phyloP scores from a whole-genome alignment of 2,888 invertebrate genomes.

The Tiliacea citrago region DNA sequence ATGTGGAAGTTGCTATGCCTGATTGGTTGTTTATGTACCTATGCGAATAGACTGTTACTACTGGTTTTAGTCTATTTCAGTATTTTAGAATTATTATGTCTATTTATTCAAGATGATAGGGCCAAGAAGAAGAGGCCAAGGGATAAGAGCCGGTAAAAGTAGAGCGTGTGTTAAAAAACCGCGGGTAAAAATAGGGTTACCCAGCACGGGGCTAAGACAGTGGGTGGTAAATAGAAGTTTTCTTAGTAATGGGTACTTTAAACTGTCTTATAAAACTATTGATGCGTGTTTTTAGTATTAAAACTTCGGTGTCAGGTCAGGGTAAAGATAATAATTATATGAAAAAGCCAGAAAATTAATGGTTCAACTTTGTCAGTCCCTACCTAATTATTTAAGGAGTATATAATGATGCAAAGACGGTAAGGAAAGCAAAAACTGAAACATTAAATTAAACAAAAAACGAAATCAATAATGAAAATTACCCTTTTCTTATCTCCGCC shows the following conservation, averaged over 20 bases:
- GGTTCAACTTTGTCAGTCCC: neutral
- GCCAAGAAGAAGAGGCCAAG: too few species aligned
- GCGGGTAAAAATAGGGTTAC: neutral
- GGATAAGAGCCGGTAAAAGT: neutral
- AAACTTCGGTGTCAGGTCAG: neutral
- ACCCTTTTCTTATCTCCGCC: slow-evolving; percentile 64
- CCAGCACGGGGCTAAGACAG: neutral
- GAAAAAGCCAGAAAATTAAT: neutral
- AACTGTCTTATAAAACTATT: neutral
- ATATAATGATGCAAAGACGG: neutral
- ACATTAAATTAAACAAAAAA: slow-evolving; percentile 54
- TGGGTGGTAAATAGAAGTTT: neutral
- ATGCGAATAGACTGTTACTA: neutral
- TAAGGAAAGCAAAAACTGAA: slow-evolving; percentile 16
- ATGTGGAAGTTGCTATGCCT: slow-evolving; percentile 55
- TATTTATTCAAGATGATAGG: neutral
- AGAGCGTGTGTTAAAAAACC: neutral
- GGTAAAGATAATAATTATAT: neutral
- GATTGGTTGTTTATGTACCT: slow-evolving; percentile 6
- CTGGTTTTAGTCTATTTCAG: slow-evolving; percentile 5
- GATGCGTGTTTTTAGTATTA: neutral
- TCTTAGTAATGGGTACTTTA: neutral
- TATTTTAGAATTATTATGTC: neutral
- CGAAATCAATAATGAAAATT: slow-evolving; percentile 72
- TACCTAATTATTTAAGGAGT: slow-evolving; percentile 2